A percentile compares a stretch with the other conserved stretches of the same genome.
phyloP scores from a whole-genome alignment of 2,113 vertebrate species.

The Desmodus rotundus region DNA sequence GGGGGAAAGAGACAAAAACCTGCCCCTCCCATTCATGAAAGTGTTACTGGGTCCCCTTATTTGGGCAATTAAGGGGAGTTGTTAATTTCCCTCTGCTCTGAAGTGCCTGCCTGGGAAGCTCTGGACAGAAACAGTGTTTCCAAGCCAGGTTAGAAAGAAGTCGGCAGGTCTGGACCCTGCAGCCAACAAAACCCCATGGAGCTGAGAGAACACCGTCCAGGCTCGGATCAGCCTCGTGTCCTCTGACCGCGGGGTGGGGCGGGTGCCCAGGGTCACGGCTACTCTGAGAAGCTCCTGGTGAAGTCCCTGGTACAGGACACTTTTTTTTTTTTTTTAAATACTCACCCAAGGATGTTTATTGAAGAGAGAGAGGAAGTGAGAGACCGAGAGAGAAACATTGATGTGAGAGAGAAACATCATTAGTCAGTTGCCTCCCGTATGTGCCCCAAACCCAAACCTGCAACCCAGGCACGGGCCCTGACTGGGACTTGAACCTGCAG shows the following conservation, averaged over 20 bases:
- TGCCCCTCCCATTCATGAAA: neutral
- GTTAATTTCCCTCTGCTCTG: neutral
- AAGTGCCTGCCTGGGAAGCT: neutral
- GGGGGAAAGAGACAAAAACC: neutral
- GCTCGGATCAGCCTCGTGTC: neutral
- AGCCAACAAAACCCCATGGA: conserved; percentile 28
- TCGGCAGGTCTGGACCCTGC: neutral
- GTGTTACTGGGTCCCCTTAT: neutral
- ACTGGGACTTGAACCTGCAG: too few species aligned
- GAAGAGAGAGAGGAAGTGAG: too few species aligned
- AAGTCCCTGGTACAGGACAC: neutral
- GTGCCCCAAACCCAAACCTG: too few species aligned
- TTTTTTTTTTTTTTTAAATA: neutral
- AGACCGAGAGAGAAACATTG: too few species aligned
- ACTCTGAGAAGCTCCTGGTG: neutral
- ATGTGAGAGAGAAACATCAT: too few species aligned
- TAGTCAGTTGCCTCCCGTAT: too few species aligned
- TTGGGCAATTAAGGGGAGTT: conserved; percentile 13
- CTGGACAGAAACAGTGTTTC: neutral
- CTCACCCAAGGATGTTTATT: too few species aligned
- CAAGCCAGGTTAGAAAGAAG: conserved; percentile 8
- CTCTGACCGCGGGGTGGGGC: neutral
- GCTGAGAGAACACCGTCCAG: neutral
- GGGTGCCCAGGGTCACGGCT: neutral
- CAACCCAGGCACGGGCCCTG: too few species aligned